Conservation (phyloP, 2,888 invertebrate genomes). For the Theodoxus fluviatilis region DNA sequence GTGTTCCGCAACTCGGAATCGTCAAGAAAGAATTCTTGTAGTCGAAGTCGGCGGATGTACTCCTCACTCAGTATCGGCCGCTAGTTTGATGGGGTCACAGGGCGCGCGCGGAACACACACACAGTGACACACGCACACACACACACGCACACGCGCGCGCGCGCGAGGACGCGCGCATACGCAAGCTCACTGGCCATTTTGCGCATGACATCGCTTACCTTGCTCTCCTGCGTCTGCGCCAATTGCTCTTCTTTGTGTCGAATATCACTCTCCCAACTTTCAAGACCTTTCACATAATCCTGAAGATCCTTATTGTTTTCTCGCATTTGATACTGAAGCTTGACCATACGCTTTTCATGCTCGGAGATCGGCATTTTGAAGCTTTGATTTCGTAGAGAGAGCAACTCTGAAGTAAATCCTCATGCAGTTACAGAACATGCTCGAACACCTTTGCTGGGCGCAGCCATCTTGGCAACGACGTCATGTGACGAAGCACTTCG, state of each 20-base stretch:
- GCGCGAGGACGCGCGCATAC: no score
- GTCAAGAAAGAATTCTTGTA: no score
- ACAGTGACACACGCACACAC: no score
- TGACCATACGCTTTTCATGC: constrained; percentile 69
- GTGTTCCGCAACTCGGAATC: no score
- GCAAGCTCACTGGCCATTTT: no score
- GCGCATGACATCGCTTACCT: no score
- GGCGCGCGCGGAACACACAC: no score
- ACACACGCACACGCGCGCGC: no score
- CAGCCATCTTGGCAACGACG: constrained; percentile 17
- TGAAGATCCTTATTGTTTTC: constrained; percentile 78
- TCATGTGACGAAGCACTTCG: constrained; percentile 20
- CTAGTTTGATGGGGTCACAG: no score
- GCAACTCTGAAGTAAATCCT: background rate
- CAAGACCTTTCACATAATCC: constrained; percentile 76
- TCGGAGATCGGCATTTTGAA: constrained; percentile 35
- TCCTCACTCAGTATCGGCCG: no score
- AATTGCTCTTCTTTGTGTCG: constrained; percentile 55
- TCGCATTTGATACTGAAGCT: constrained; percentile 76
- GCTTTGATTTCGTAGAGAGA: background rate
- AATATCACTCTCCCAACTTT: constrained; percentile 65
- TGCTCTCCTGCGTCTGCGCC: no score
- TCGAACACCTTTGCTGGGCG: background rate
- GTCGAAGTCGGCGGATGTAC: no score
- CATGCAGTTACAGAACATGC: background rate